phyloP scores from a whole-genome alignment of 2,113 vertebrate species.

The Blennius ocellaris region DNA sequence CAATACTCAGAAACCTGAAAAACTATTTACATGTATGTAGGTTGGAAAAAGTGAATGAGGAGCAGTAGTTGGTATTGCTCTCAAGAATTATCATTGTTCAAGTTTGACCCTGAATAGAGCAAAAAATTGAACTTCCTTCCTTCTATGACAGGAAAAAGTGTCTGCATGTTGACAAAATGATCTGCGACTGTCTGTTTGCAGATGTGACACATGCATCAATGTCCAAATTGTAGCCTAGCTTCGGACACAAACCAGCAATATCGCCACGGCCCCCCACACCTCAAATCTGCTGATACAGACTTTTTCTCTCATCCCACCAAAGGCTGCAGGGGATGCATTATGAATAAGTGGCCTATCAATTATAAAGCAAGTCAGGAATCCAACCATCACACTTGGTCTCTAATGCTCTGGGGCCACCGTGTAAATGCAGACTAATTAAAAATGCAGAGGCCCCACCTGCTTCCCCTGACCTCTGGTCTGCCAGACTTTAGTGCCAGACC shows the following conservation, averaged over 20 bases:
- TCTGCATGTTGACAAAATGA: no score
- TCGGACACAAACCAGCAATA: constrained; percentile 11
- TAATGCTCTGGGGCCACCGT: constrained; percentile 52
- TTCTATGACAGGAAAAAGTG: no score
- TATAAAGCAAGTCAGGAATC: constrained; percentile 70
- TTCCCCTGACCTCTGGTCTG: constrained; percentile 25
- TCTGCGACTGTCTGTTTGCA: not conserved
- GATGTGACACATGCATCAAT: constrained; percentile 18
- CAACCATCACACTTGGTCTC: constrained; percentile 55
- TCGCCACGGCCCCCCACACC: constrained; percentile 1
- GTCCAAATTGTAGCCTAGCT: not conserved
- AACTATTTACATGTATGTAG: no score
- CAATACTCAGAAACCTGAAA: no score
- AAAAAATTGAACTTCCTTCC: no score
- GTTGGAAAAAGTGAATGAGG: no score
- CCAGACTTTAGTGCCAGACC: constrained; percentile 11
- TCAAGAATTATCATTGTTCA: no score
- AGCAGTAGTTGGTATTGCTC: no score
- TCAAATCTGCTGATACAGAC: constrained; percentile 63
- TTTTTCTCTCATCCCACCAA: constrained; percentile 45
- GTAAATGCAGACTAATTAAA: constrained; percentile 62
- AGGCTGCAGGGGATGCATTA: constrained; percentile 68
- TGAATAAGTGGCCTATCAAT: constrained; percentile 69
- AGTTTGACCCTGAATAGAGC: no score
- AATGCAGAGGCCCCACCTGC: constrained; percentile 60